phyloP scores from a whole-genome alignment of 2,113 vertebrate genomes.

The Odocoileus virginianus region DNA sequence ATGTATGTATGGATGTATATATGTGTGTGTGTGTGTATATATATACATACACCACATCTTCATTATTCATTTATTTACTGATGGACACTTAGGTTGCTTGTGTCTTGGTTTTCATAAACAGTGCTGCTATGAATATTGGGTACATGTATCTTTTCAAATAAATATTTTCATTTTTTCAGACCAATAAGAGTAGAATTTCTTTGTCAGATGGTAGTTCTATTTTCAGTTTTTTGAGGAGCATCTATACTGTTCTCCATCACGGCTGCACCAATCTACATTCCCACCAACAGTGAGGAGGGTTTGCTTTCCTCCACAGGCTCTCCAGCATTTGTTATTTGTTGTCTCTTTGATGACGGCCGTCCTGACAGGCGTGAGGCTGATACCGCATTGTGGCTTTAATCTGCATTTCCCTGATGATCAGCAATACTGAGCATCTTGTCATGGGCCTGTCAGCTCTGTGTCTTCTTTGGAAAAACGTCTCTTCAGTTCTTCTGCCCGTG shows the following conservation, averaged over 20 bases:
- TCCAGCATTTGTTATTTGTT: background rate
- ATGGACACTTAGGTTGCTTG: background rate
- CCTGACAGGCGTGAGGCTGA: background rate
- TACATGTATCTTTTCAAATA: background rate
- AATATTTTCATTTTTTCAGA: background rate
- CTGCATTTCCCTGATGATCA: background rate
- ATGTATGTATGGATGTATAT: accelerated
- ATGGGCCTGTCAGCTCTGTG: background rate
- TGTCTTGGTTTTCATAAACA: background rate
- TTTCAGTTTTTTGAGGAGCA: background rate
- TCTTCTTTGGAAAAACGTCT: background rate
- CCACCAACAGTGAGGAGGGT: background rate
- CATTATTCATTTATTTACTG: background rate
- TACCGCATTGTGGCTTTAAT: background rate
- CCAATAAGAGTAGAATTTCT: background rate
- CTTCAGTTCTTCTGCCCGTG: background rate
- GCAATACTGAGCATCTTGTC: background rate
- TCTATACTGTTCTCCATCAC: background rate
- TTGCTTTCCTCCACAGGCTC: background rate
- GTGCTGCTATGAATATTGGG: background rate
- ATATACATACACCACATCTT: too few relatives aligned
- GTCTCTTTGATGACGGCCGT: background rate
- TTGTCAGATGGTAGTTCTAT: background rate
- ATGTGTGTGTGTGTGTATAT: accelerated
- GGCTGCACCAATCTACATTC: background rate